A percentile compares a stretch with the other conserved stretches of the same genome.
These are phyloP conservation scores for Elachura formosa DNA, from an alignment of 2,113 vertebrate species.

Conservation along the genomic window DNA sequence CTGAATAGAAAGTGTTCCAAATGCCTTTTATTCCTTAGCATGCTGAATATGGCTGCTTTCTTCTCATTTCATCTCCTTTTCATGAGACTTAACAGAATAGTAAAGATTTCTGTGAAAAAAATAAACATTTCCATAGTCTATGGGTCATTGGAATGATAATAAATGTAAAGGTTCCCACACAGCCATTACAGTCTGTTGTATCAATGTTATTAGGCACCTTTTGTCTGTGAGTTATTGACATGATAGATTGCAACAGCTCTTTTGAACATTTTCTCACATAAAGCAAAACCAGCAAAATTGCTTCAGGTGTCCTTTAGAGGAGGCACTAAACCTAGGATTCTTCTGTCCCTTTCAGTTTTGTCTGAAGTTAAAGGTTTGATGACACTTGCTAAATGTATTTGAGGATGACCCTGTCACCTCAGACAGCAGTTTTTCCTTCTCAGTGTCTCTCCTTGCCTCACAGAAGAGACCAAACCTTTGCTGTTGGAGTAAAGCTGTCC, in stretches of 20 bases:
- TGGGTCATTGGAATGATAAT: slow-evolving; percentile 5
- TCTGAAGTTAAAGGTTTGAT: slow-evolving; percentile 29
- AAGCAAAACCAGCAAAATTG: slow-evolving; percentile 33
- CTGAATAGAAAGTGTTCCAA: background rate
- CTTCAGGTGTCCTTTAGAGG: slow-evolving; percentile 19
- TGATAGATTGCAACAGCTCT: slow-evolving; percentile 29
- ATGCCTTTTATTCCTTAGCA: background rate
- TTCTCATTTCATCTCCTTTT: background rate
- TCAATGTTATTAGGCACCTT: slow-evolving; percentile 36
- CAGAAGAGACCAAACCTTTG: background rate
- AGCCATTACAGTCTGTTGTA: slow-evolving; percentile 13
- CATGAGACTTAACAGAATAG: background rate
- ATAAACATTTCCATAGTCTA: background rate
- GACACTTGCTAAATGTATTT: background rate
- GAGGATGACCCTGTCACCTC: background rate
- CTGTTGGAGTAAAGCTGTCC: slow-evolving; percentile 15
- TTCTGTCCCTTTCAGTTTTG: background rate
- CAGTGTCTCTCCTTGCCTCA: background rate
- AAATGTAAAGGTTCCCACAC: slow-evolving; percentile 6
- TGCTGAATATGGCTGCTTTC: background rate
- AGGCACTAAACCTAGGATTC: background rate
- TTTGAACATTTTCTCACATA: slow-evolving; percentile 43
- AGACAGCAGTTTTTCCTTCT: background rate
- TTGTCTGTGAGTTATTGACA: slow-evolving; percentile 36
- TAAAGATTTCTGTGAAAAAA: background rate